Evolutionary conservation across 2,113 vertebrate genomes (phyloP), one percentile per base, ranked within the genome.

Genomic region (Ammodytes marinus): DNA sequence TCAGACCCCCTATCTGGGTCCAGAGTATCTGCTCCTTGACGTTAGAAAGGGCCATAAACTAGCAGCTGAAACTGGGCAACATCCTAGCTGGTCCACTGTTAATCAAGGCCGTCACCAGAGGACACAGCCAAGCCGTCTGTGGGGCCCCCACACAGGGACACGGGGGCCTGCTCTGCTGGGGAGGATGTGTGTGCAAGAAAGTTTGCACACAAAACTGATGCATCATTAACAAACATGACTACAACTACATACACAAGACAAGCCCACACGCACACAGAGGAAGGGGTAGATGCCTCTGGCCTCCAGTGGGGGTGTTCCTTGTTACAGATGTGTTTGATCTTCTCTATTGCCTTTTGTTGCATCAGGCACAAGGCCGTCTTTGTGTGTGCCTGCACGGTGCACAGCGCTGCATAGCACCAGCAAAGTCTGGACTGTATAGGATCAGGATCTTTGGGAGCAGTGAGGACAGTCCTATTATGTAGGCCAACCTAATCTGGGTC

Each of bases 341-440:
- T 82, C 87, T 91, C 87, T 90, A 54, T 93, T 93, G 92, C 92
- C 86, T 91, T 93, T 93, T 93, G 88, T 94, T 93, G 90, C 92
- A 90, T 94, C 91, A 94, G 27, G 91, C 85, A 93, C 90, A 93
- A 91, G 83, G 80, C 74, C 0, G 45, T 70, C 88, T 91, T 94
- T 93, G 91, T 91, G 91, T 91, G 54, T 67, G 83, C 75, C 75
- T 83, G 72, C 27, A 27, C 27, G 27, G 74, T 82, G 82, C 46
- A 45, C 58, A 54, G 70, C n/a, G 65, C 66, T 77, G 74, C 74
- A 77, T 37, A 74, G 80, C 17, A 80, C 75, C 78, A 77, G 81
- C 9, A 37, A 60, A 70, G 66, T 70, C 72, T 80, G 85, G 53
- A 84, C 67, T 72, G 61, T 27, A 82, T 27, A 82, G 69, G 45